phyloP scores from a whole-genome alignment of 2,113 vertebrate species.

The Leptodactylus fuscus region DNA sequence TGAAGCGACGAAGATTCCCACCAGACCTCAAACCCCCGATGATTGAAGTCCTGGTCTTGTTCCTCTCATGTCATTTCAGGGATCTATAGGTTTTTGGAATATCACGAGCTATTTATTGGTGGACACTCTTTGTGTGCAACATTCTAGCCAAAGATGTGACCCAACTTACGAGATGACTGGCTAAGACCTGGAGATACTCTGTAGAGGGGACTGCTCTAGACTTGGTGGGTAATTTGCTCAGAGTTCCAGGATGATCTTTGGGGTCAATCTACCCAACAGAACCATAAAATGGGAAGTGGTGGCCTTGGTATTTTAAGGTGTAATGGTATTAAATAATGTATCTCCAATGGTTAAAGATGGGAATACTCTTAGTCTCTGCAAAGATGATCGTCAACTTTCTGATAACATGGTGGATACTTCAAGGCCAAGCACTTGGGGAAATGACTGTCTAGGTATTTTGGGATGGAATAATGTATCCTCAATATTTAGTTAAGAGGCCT shows the following conservation, averaged over 20 bases:
- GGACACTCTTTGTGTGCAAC: no score
- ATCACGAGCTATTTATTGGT: not conserved
- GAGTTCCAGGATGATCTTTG: not conserved
- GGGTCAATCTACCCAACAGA: not conserved
- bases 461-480: not conserved
- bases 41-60: not conserved
- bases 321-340: not conserved
- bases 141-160: no score
- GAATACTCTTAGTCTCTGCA: no score
- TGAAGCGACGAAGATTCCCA: no score
- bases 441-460: not conserved
- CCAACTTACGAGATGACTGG: no score
- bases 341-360: not conserved
- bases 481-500: not conserved
- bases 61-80: not conserved
- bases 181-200: not conserved
- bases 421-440: no score
- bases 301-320: not conserved
- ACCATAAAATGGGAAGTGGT: not conserved
- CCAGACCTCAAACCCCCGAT: not conserved
- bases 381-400: no score
- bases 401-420: no score
- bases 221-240: not conserved
- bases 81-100: not conserved
- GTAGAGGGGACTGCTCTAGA: not conserved